Conservation (phyloP, 1,140 invertebrate genomes). For the Hypothenemus hampei region DNA sequence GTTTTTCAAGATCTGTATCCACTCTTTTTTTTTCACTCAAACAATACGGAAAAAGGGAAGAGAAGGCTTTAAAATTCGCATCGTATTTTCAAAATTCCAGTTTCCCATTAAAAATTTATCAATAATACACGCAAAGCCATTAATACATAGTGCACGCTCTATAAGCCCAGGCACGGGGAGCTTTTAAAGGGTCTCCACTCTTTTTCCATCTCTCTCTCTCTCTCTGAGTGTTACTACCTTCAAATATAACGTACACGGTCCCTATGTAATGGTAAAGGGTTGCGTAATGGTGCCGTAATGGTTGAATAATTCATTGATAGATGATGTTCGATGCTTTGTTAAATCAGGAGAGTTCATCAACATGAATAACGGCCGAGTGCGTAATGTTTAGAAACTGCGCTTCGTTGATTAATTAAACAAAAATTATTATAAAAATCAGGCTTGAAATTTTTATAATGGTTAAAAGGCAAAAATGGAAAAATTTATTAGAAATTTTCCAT, state of each 20-base stretch:
- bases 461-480: too few relatives aligned
- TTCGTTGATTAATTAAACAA: too few relatives aligned
- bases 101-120: conserved; percentile 21
- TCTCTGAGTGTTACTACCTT: conserved; percentile 9
- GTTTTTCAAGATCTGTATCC: too few relatives aligned
- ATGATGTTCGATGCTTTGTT: conserved; percentile 26
- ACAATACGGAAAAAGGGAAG: too few relatives aligned
- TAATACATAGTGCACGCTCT: conserved; percentile 19
- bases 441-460: too few relatives aligned
- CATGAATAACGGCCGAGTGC: neutral
- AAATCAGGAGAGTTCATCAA: conserved; percentile 16
- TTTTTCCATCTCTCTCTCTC: too few relatives aligned
- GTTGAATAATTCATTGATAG: conserved; percentile 29
- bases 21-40: too few relatives aligned
- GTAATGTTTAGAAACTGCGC: too few relatives aligned
- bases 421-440: too few relatives aligned
- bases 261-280: conserved; percentile 19
- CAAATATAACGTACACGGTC: conserved; percentile 14
- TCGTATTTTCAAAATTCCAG: too few relatives aligned
- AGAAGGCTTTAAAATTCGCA: too few relatives aligned
- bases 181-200: conserved; percentile 17
- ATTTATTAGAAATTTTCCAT: too few relatives aligned
- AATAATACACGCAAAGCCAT: conserved; percentile 13
- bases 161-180: conserved; percentile 7
- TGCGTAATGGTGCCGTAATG: conserved; percentile 24